These are phyloP conservation scores for Parazoanthus atlanticus DNA, from an alignment of 92 coral and sea anemone species.

Conservation along the genomic window DNA sequence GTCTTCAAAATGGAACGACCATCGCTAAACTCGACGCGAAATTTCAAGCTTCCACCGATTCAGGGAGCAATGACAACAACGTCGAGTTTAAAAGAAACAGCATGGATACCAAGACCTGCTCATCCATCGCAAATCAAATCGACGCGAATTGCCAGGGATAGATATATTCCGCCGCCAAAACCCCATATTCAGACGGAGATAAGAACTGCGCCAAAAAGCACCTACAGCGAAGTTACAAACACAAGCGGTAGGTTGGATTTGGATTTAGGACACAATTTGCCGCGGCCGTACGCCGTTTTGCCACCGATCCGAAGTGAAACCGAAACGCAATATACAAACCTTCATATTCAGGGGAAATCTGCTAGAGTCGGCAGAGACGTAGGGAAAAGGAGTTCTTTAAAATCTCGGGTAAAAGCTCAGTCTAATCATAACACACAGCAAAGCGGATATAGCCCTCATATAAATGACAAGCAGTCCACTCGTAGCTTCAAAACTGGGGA, in stretches of 20 bases:
- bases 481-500: not conserved
- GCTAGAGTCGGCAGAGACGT: conserved; percentile 4
- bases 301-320: conserved; percentile 74
- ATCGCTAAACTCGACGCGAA: conserved; percentile 58
- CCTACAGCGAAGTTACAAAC: conserved; percentile 4
- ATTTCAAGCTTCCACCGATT: conserved; percentile 87
- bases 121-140: conserved; percentile 19
- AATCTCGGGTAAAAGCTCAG: not conserved
- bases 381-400: not conserved
- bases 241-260: conserved; percentile 4
- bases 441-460: not conserved
- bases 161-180: conserved; percentile 16
- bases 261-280: conserved; percentile 70
- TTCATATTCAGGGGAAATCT: conserved; percentile 19
- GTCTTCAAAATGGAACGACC: conserved; percentile 28
- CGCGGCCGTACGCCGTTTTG: conserved; percentile 74
- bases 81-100: conserved; percentile 53
- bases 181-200: conserved; percentile 1
- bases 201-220: conserved; percentile 12
- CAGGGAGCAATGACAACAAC: conserved; percentile 75
- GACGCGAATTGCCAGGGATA: conserved; percentile 16
- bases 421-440: conserved; percentile 15
- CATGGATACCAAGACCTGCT: conserved; percentile 21
- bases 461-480: not conserved
- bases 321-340: not conserved